Evolutionary conservation across 2,888 invertebrate species (phyloP).

Genomic region (Dolomedes plantarius): DNA sequence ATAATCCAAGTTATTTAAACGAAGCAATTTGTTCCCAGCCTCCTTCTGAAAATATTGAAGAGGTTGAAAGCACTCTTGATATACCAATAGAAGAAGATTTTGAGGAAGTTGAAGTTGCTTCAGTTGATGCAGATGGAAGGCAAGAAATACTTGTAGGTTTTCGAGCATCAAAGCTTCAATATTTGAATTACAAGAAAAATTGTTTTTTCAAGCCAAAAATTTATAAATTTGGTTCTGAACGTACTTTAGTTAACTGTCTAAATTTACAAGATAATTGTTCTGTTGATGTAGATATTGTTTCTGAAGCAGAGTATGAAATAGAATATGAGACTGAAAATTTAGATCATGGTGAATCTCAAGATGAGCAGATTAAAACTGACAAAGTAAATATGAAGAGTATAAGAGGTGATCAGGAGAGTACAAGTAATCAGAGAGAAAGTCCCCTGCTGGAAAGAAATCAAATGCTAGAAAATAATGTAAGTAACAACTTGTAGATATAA

Average conservation of each 20-base stretch:
- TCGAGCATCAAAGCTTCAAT: constrained; percentile 22
- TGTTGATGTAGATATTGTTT: constrained; percentile 33
- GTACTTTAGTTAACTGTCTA: constrained; percentile 26
- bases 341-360: neutral
- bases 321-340: neutral
- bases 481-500: no score
- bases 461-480: no score
- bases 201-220: constrained; percentile 48
- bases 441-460: no score
- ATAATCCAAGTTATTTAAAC: neutral
- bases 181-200: constrained; percentile 23
- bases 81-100: constrained; percentile 29
- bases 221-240: constrained; percentile 24
- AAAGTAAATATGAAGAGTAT: no score
- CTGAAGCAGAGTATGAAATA: constrained; percentile 31
- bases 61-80: neutral
- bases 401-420: no score
- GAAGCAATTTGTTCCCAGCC: neutral
- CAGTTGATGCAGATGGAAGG: neutral
- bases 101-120: constrained; percentile 54
- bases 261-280: constrained; percentile 13
- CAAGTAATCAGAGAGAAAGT: no score
- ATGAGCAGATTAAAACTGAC: no score
- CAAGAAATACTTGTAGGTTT: constrained; percentile 41
- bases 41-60: neutral